These are phyloP conservation scores for Ceratina japonica DNA, from an alignment of 1,140 invertebrate species.

Conservation along the genomic window DNA sequence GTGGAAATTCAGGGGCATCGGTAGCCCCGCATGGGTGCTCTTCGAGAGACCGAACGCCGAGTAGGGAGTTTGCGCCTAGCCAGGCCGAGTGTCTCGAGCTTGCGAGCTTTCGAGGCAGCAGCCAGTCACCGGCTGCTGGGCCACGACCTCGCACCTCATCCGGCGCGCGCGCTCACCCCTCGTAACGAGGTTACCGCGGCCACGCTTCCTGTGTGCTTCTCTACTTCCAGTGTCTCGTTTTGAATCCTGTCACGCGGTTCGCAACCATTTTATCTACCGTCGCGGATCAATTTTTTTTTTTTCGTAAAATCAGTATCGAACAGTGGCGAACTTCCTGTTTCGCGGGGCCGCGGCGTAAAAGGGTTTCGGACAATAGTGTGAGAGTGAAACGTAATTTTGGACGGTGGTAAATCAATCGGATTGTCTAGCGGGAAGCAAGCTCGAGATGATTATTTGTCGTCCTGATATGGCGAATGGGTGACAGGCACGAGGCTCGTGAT, in stretches of 20 bases:
- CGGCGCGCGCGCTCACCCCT: not conserved
- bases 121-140: slow-evolving; percentile 73
- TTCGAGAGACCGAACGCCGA: slow-evolving; percentile 49
- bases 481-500: slow-evolving; percentile 43
- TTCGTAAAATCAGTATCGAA: not conserved
- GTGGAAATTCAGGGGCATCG: slow-evolving; percentile 60
- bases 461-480: slow-evolving; percentile 61
- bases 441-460: not conserved
- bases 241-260: not conserved
- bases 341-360: not conserved
- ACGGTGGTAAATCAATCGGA: not conserved
- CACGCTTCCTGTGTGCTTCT: slow-evolving; percentile 35
- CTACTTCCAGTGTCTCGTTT: not conserved
- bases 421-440: not conserved
- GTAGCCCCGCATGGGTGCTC: slow-evolving; percentile 28
- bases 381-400: slow-evolving; percentile 8
- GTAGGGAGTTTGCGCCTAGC: slow-evolving; percentile 69
- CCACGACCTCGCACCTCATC: slow-evolving; percentile 64
- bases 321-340: not conserved
- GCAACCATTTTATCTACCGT: not conserved
- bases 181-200: not conserved
- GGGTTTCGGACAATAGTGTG: not conserved
- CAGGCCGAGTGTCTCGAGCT: slow-evolving; percentile 65
- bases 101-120: slow-evolving; percentile 68
- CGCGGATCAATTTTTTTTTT: not conserved